A percentile compares a stretch with the other conserved stretches of the same genome.
These are phyloP conservation scores for Melanaphis sacchari DNA, from an alignment of 1,140 invertebrate genomes.

Conservation along the genomic window DNA sequence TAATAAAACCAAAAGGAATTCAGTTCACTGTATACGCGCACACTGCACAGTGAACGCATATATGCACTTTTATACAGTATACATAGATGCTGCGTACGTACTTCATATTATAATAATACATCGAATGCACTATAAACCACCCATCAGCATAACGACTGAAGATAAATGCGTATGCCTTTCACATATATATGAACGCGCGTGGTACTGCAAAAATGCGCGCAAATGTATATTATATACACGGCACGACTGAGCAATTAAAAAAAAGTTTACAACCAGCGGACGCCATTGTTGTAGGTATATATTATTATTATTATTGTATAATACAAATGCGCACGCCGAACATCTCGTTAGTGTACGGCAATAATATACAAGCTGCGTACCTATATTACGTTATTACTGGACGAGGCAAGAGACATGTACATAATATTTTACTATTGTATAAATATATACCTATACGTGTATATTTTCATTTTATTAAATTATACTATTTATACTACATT, in stretches of 20 bases:
- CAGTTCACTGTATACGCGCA: background rate
- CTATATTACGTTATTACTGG: background rate
- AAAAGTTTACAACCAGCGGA: background rate
- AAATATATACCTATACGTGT: background rate
- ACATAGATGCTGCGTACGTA: background rate
- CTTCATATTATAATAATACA: background rate
- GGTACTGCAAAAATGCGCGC: slow-evolving; percentile 4
- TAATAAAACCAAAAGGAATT: slow-evolving; percentile 32
- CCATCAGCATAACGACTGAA: background rate
- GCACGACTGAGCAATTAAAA: slow-evolving; percentile 30
- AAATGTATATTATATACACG: background rate
- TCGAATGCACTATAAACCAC: background rate
- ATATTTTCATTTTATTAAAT: background rate
- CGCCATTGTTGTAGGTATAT: background rate
- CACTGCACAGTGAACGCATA: background rate
- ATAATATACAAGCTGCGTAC: background rate
- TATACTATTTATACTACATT: background rate
- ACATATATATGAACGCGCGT: background rate
- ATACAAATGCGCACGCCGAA: background rate
- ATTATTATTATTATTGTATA: background rate
- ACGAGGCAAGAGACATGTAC: background rate
- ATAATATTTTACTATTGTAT: background rate
- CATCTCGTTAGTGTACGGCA: background rate
- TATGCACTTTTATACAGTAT: background rate
- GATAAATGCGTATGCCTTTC: background rate